These are phyloP conservation scores for Psophia crepitans DNA, from an alignment of 2,113 vertebrate genomes.

Conservation along the genomic window DNA sequence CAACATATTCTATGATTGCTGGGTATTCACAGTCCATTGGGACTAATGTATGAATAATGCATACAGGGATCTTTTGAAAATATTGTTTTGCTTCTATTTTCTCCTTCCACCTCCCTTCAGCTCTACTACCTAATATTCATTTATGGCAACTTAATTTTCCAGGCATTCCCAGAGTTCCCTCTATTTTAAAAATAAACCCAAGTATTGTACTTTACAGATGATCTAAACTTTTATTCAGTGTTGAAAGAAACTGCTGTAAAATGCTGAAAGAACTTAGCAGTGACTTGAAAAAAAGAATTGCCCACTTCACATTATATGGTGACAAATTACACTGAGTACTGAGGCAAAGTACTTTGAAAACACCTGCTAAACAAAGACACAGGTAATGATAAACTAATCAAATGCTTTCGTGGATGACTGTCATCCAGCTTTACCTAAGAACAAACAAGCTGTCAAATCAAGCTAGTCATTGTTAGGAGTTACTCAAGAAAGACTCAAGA, in stretches of 20 bases:
- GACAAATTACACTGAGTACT: background rate
- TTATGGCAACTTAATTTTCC: background rate
- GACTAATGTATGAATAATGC: background rate
- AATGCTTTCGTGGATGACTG: constrained; percentile 39
- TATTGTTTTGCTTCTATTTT: background rate
- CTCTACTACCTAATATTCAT: background rate
- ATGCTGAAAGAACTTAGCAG: background rate
- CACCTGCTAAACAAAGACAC: constrained; percentile 13
- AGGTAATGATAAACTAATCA: constrained; percentile 56
- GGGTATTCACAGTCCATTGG: background rate
- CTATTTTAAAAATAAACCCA: background rate
- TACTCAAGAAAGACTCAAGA: constrained; percentile 27
- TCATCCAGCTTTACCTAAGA: constrained; percentile 34
- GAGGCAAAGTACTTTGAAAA: constrained; percentile 5
- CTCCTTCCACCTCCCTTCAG: background rate
- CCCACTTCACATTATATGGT: background rate
- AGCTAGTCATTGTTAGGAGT: constrained; percentile 40
- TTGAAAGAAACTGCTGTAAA: background rate
- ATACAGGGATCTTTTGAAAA: background rate
- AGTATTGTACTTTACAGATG: background rate
- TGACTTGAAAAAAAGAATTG: background rate
- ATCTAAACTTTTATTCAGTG: background rate
- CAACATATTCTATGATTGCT: background rate
- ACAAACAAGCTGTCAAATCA: constrained; percentile 60
- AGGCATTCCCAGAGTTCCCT: background rate